These are phyloP conservation scores for Akabosia matsudoensis DNA, from an alignment of 1,140 invertebrate genomes.

Conservation along the genomic window DNA sequence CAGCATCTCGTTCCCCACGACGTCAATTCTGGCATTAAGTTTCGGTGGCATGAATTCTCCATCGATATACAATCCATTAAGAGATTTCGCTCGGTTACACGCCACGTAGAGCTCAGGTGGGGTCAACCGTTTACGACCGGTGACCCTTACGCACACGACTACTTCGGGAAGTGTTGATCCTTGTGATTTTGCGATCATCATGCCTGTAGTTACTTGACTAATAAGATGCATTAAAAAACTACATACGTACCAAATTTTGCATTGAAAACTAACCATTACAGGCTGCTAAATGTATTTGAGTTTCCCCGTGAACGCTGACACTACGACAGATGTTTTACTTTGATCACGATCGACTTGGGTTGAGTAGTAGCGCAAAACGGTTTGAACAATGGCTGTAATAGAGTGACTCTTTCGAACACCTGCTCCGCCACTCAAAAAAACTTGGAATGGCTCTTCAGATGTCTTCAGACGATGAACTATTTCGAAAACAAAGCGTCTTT, in stretches of 20 bases:
- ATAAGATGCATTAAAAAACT: not conserved
- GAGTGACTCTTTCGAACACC: constrained; percentile 31
- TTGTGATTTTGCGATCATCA: no score
- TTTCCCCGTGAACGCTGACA: constrained; percentile 49
- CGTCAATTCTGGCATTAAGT: no score
- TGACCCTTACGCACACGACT: not conserved
- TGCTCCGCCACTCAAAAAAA: constrained; percentile 25
- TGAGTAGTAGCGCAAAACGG: not conserved
- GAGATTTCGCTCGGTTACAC: no score
- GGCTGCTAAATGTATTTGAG: constrained; percentile 24
- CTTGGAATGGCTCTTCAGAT: not conserved
- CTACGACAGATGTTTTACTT: no score
- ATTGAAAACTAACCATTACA: constrained; percentile 25
- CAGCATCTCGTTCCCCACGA: no score
- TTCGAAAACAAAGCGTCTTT: constrained; percentile 24
- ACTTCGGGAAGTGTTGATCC: no score
- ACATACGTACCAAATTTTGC: constrained; percentile 25
- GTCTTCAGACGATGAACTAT: not conserved
- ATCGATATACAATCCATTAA: constrained; percentile 18
- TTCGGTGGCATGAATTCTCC: no score
- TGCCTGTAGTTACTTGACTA: no score
- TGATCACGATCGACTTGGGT: no score
- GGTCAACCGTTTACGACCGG: not conserved
- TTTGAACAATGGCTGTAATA: constrained; percentile 30
- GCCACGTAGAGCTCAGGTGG: not conserved